phyloP scores from a whole-genome alignment of 2,113 vertebrate species.

The Microtus oregoni region DNA sequence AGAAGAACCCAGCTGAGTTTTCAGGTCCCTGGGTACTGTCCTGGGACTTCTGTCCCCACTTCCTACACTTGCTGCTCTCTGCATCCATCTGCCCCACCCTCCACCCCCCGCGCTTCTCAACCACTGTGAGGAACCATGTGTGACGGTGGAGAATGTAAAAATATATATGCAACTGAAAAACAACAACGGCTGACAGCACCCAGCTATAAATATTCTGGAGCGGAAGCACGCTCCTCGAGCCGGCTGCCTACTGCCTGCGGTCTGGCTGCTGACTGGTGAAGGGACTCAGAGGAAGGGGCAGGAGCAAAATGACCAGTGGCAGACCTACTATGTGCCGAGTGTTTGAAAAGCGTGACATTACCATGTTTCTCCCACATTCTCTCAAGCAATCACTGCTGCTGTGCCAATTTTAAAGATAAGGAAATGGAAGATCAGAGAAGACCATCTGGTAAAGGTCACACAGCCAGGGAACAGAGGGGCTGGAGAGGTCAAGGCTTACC shows the following conservation, averaged over 20 bases:
- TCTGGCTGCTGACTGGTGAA: neutral
- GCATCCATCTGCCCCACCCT: conserved; percentile 20
- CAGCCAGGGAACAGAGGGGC: neutral
- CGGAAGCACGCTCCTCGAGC: conserved; percentile 6
- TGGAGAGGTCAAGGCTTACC: neutral
- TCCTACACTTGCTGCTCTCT: conserved; percentile 49
- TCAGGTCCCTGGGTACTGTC: neutral
- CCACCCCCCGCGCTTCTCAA: conserved; percentile 69
- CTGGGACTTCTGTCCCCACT: conserved; percentile 59
- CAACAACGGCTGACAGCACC: conserved; percentile 74
- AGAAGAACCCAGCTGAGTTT: neutral
- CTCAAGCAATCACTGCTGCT: neutral
- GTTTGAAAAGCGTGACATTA: neutral
- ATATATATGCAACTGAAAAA: conserved; percentile 72
- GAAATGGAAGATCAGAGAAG: neutral
- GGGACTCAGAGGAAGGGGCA: neutral
- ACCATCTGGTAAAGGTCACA: neutral
- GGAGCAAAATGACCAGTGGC: neutral
- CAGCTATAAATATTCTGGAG: conserved; percentile 77
- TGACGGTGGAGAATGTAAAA: conserved; percentile 72
- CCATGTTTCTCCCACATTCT: neutral
- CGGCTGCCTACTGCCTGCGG: conserved; percentile 69
- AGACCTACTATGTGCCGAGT: conserved; percentile 3
- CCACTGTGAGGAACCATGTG: conserved; percentile 61
- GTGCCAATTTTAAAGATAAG: neutral